A percentile compares a stretch with the other conserved stretches of the same genome.
phyloP scores from a whole-genome alignment of 1,140 invertebrate species.

The Subanguina moxae region DNA sequence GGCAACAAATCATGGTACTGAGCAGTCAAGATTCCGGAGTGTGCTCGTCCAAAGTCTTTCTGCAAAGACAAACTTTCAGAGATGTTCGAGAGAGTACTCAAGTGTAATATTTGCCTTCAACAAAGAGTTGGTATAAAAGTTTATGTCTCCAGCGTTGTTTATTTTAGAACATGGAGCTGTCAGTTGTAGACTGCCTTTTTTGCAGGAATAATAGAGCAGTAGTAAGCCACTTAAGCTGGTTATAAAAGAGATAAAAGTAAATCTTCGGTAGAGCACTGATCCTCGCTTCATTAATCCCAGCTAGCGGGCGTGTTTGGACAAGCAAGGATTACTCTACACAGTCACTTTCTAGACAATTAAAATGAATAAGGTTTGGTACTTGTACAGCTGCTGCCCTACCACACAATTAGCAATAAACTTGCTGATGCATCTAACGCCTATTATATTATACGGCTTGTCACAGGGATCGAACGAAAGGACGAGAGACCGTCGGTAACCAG shows the following conservation, averaged over 20 bases:
- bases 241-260: background rate
- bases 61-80: background rate
- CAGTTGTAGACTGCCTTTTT: background rate
- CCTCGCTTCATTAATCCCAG: background rate
- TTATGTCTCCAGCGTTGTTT: background rate
- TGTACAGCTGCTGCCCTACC: no score
- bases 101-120: background rate
- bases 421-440: no score
- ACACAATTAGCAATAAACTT: no score
- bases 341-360: background rate
- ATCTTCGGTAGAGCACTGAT: background rate
- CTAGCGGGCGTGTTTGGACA: background rate
- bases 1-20: slow-evolving; percentile 16
- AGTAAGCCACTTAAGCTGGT: background rate
- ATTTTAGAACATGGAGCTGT: background rate
- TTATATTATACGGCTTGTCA: no score
- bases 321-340: background rate
- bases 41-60: background rate
- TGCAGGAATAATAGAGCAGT: background rate
- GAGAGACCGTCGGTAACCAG: no score
- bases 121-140: background rate
- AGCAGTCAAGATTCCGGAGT: background rate
- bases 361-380: no score
- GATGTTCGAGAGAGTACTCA: background rate
- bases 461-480: no score